Evolutionary conservation across 2,888 invertebrate species (phyloP), one percentile per base, ranked within the genome.

Genomic region (Dastarcus helophoroides): DNA sequence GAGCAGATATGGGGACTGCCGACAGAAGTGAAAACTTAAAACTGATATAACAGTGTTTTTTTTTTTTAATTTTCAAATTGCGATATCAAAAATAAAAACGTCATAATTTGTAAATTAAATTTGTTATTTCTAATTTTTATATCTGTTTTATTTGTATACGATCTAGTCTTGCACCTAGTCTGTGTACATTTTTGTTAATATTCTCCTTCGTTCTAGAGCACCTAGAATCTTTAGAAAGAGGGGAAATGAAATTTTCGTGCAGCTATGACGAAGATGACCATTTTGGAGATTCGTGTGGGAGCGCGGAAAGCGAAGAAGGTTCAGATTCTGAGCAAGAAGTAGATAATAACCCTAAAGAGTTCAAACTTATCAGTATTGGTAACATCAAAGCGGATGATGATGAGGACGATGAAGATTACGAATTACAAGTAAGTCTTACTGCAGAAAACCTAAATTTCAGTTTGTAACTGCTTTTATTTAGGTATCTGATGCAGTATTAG

Each of bases 241-340:
- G 90, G 2, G 89, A 89, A 60, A 76, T 90, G 76, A 89, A 89
- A 53, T 84, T 86, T 58, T 71, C 69, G 14, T 69, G 71, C 29
- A 64, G 66, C 24, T 60, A 58, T 25, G 61, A 60, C 25, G 61
- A 61, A 33, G 47, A 49, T 4, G 59, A 58, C 32, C 56, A 55
- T 12, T 62, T 60, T 35, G 75, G 73, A 5, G 69, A 68, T 46
- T 66, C 65, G 2, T 67, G 68, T 23, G 73, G 73, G 22, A 69
- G 73, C 12, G 77, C 79, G 28, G 79, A 76, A 23, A 79, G 78
- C 42, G 72, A 71, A 2, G 78, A 79, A 32, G 74, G 66, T 6
- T 76, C 74, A 2, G 73, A 71, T 23, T 65, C 63, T 14, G 71
- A 70, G 39, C 61, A 56, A 2, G 66, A 67, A 40, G 66, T 65